Base-by-base conservation (phyloP, 2,797 vertebrate species). In the Gallinago stenura region DNA sequence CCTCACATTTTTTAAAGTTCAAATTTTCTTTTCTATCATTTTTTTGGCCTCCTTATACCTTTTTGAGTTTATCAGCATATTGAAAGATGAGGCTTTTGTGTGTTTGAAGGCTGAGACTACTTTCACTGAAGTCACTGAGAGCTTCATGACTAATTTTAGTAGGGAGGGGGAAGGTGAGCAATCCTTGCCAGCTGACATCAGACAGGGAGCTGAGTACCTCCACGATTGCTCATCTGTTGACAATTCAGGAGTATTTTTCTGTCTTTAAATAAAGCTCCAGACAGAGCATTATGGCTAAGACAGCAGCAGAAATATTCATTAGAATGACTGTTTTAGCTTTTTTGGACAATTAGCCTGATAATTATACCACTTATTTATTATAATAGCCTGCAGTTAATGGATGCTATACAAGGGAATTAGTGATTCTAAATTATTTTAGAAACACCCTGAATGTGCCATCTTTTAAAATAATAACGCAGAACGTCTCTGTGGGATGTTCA, bases 351-450 rank as follows among this genome's bases (percentile, higher is more conserved):
- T 94, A 95, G 69, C 65, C 48, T 0, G 1, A 91, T 95, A 92
- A 95, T 93, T 93, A 87, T 4, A 2, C 46, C 84, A 80, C 66
- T 96, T 93, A 95, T 72, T 96, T 96, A 91, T 95, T 96, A 81
- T 91, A 95, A 95, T 88, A 89, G 72, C 65, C 69, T 91, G 41
- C 37, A 91, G 85, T 87, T 95, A 95, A 92, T 94, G 93, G 53
- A 85, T 95, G 75, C 8, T 91, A 81, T 71, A 39, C 68, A 77
- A 94, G 76, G 37, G 41, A 96, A 94, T 95, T 89, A 83, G 85
- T 90, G 53, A 46, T 16, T 91, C 30, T 53, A 77, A 91, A 90
- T 94, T 93, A 86, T 96, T 93, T 83, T 77, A 83, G 71, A 93
- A 95, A 91, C 45, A 80, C 31, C 12, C 68, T 25, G 58, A 83